Conservation (phyloP, 2,888 invertebrate species). For the Folsomia manolachei region DNA sequence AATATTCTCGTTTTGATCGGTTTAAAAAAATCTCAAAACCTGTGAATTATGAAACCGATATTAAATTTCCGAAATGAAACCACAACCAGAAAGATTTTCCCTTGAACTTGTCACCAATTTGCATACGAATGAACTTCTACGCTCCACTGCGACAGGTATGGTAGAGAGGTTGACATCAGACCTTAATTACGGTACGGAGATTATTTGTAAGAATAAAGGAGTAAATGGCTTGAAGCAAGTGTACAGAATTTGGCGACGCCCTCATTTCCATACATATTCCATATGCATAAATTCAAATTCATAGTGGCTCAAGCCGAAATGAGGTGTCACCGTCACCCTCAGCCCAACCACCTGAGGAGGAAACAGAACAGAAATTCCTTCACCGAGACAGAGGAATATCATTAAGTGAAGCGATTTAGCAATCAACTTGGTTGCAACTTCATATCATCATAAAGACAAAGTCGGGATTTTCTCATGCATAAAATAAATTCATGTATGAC, state of each 20-base stretch:
- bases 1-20: too few relatives aligned
- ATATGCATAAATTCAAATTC: background rate
- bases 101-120: background rate
- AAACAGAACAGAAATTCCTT: background rate
- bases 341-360: conserved; percentile 3
- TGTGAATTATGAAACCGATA: too few relatives aligned
- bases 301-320: background rate
- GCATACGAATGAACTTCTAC: background rate
- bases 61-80: too few relatives aligned
- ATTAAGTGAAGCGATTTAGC: conserved; percentile 4
- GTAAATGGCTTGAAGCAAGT: background rate
- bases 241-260: background rate
- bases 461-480: conserved; percentile 6
- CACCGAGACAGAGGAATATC: background rate
- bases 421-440: conserved; percentile 11
- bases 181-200: background rate
- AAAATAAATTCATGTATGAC: conserved; percentile 11
- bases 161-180: too few relatives aligned
- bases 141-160: too few relatives aligned
- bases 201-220: background rate
- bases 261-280: conserved; percentile 4
- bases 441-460: background rate
- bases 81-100: too few relatives aligned
- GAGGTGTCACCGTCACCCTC: too few relatives aligned
- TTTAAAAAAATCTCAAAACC: too few relatives aligned